Base-by-base conservation (phyloP, 2,113 vertebrate species). In the Coreoperca whiteheadi region DNA sequence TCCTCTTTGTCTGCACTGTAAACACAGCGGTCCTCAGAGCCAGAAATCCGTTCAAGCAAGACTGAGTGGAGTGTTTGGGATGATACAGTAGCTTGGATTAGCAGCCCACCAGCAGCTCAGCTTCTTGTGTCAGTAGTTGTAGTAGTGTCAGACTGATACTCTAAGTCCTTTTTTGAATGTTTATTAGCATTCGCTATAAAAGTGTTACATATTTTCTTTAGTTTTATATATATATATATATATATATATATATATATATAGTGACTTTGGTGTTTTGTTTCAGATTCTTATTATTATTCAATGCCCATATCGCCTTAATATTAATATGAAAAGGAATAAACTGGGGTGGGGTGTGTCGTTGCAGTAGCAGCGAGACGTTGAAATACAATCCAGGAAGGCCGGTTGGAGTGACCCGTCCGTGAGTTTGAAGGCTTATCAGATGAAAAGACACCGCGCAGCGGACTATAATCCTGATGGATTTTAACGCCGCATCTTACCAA, bases 41-140 rank as follows among this genome's bases (percentile, higher is more conserved):
- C 79, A 68, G 37, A 78, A 88, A 83, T 74, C 69, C 50, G 83
- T 77, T 83, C 68, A 81, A 70, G 77, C 77, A 68, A 34, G 83
- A 78, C 82, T 67, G 81, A 84, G 63, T 65, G 61, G 81, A 87
- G 77, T 76, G 69, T 67, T 69, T 75, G 64, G 77, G 65, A 70
- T 79, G 82, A 81, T 60, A 64, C 79, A 69, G 66, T 77, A 25
- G 65, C 63, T 72, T 72, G 72, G 79, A 85, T 90, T 80, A 80
- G 18, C 79, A 79, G 37, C 64, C 60, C 82, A 77, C 43, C 72
- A 77, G 5, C 39, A 54, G 77, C 69, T 81, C 61, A 48, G 73
- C 53, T 56, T 25, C 71, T 74, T 72, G 51, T 51, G 75, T 61
- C 74, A 60, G 74, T 32, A 34, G 69, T 57, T 70, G 61, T 39